A percentile compares a stretch with the other conserved stretches of the same genome.
Evolutionary conservation across 2,888 invertebrate species (phyloP).

Genomic region (Epicampocera succincta): DNA sequence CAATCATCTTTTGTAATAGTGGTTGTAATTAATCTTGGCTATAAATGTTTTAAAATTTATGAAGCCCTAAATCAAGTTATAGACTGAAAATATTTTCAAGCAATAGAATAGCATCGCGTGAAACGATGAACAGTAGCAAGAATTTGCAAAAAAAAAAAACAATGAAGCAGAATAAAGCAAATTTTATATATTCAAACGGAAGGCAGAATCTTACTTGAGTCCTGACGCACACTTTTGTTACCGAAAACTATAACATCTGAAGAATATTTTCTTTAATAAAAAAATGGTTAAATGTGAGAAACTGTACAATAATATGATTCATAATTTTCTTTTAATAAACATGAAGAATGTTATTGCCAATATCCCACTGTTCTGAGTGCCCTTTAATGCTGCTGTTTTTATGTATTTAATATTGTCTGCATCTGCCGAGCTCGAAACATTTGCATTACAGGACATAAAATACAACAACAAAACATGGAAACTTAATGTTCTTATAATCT

Average conservation of each 20-base stretch:
- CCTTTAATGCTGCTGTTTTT: neutral
- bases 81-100: slow-evolving; percentile 61
- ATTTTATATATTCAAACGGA: too few species aligned
- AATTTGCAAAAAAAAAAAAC: neutral
- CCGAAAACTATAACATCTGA: too few species aligned
- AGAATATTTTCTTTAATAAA: too few species aligned
- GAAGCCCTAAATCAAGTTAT: slow-evolving; percentile 69
- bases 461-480: neutral
- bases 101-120: slow-evolving; percentile 31
- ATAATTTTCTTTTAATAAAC: too few species aligned
- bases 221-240: too few species aligned
- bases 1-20: slow-evolving; percentile 27
- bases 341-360: neutral
- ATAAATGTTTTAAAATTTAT: slow-evolving; percentile 78
- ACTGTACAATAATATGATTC: too few species aligned
- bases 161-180: too few species aligned
- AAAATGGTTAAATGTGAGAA: too few species aligned
- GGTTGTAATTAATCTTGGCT: slow-evolving; percentile 78
- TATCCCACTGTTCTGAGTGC: neutral
- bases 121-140: slow-evolving; percentile 4
- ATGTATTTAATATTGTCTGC: neutral
- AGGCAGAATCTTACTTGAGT: too few species aligned
- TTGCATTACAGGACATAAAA: slow-evolving; percentile 19
- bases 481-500: slow-evolving; percentile 49
- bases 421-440: slow-evolving; percentile 2